Evolutionary conservation across 2,888 invertebrate genomes (phyloP).

Genomic region (Cephus nigrinus): DNA sequence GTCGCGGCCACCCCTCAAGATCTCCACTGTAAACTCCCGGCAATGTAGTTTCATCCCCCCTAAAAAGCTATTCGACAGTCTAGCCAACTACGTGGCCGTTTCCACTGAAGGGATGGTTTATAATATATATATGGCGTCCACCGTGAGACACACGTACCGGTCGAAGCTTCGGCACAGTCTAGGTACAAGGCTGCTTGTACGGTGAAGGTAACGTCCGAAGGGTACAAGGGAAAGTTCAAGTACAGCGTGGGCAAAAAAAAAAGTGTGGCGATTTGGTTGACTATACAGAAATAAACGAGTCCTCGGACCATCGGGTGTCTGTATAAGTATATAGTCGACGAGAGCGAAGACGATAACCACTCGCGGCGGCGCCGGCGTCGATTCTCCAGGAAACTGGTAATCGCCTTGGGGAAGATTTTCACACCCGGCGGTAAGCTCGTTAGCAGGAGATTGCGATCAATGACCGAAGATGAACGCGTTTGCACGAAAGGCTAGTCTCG

Average conservation of each 20-base stretch:
- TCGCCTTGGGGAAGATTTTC: conserved; percentile 50
- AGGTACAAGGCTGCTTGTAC: neutral
- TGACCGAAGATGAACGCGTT: conserved; percentile 63
- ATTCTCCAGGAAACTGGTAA: neutral
- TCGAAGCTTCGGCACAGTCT: neutral
- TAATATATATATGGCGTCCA: neutral
- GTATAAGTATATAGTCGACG: neutral
- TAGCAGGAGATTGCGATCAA: conserved; percentile 62
- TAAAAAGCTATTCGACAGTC: conserved; percentile 39
- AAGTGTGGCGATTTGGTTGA: neutral
- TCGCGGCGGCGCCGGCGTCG: neutral
- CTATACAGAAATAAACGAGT: neutral
- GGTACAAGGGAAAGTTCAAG: neutral
- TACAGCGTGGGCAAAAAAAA: neutral
- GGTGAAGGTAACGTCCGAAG: neutral
- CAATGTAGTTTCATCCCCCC: conserved; percentile 34
- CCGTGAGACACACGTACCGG: neutral
- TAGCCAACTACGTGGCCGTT: conserved; percentile 38
- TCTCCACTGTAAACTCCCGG: conserved; percentile 36
- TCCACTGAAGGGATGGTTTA: conserved; percentile 14
- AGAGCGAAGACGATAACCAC: neutral
- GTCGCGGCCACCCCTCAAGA: conserved; percentile 46
- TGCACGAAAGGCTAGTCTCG: conserved; percentile 35
- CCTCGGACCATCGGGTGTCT: neutral
- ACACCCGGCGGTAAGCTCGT: conserved; percentile 60